phyloP scores from a whole-genome alignment of 1,140 invertebrate genomes.

The Hylaeus anthracinus region DNA sequence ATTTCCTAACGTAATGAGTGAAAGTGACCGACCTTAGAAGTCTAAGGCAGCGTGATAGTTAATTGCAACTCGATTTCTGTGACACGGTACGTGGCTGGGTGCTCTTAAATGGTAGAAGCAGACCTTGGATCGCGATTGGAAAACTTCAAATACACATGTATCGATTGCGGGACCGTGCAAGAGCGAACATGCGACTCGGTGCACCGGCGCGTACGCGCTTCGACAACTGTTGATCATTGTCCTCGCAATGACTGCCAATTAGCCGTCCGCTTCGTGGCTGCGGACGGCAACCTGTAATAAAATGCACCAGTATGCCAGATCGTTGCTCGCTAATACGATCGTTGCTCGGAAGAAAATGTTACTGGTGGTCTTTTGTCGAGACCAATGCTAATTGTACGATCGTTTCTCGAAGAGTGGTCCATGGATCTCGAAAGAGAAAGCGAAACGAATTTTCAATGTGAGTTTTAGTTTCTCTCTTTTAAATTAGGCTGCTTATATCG shows the following conservation, averaged over 20 bases:
- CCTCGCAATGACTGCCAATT: constrained; percentile 6
- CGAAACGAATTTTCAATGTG: too few relatives aligned
- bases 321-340: background rate
- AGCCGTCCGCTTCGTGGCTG: background rate
- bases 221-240: constrained; percentile 15
- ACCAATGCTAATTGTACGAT: too few relatives aligned
- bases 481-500: too few relatives aligned
- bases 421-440: too few relatives aligned
- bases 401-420: too few relatives aligned
- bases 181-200: background rate
- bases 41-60: constrained; percentile 45
- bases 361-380: background rate
- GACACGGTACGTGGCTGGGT: constrained; percentile 20
- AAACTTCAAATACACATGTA: constrained; percentile 51
- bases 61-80: constrained; percentile 57
- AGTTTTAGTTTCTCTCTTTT: too few relatives aligned
- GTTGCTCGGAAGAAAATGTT: background rate
- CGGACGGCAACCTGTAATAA: constrained; percentile 3
- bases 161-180: constrained; percentile 30
- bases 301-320: background rate
- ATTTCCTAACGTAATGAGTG: constrained; percentile 61
- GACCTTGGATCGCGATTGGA: constrained; percentile 64
- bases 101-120: constrained; percentile 59
- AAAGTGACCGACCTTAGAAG: constrained; percentile 71
- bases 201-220: background rate